Evolutionary conservation across 2,888 invertebrate species (phyloP).

Genomic region (Dasysyrphus tricinctus): DNA sequence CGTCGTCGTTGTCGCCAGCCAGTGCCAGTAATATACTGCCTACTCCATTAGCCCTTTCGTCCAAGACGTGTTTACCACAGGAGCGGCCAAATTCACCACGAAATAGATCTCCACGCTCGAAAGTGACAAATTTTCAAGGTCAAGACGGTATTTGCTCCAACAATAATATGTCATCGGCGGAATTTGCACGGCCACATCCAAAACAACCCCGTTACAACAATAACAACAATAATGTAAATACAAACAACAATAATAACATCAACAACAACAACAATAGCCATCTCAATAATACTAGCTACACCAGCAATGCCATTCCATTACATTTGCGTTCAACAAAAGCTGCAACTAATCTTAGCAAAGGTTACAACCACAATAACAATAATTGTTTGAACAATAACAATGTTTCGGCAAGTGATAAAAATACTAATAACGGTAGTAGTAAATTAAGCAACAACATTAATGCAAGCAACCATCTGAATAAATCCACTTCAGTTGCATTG

Average conservation of each 20-base stretch:
- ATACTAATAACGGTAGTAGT: slow-evolving; percentile 55
- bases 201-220: slow-evolving; percentile 77
- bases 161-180: slow-evolving; percentile 77
- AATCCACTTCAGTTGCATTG: slow-evolving; percentile 43
- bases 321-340: slow-evolving; percentile 73
- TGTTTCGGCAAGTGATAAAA: slow-evolving; percentile 58
- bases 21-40: slow-evolving; percentile 60
- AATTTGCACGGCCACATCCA: slow-evolving; percentile 79
- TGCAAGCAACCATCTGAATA: slow-evolving; percentile 23
- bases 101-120: slow-evolving; percentile 73
- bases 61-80: slow-evolving; percentile 70
- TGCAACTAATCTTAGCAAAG: slow-evolving; percentile 48
- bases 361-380: slow-evolving; percentile 60
- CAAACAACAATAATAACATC: slow-evolving; percentile 63
- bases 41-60: slow-evolving; percentile 61
- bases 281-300: slow-evolving; percentile 67
- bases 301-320: slow-evolving; percentile 77
- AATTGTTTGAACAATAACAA: slow-evolving; percentile 61
- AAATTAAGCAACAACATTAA: slow-evolving; percentile 49
- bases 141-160: slow-evolving; percentile 67
- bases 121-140: slow-evolving; percentile 72
- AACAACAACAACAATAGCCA: slow-evolving; percentile 62
- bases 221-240: slow-evolving; percentile 59
- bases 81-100: slow-evolving; percentile 71
- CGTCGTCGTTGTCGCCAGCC: slow-evolving; percentile 26